Conservation (phyloP, 2,113 vertebrate species). For the Hydrochoerus hydrochaeris region DNA sequence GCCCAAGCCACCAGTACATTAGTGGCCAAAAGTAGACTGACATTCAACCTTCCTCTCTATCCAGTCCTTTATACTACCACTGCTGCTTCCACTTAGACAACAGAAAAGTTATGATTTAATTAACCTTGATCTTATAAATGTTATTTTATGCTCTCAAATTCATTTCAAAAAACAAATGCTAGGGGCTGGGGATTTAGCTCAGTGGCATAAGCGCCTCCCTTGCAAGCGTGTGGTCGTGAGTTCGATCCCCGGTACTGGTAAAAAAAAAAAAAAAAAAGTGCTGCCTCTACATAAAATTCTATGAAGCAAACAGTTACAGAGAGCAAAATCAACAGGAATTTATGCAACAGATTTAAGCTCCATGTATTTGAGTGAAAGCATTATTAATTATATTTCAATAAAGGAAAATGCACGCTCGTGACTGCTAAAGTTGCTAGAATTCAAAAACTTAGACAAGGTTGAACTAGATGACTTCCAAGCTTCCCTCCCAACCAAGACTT, state of each 20-base stretch:
- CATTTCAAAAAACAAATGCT: conserved; percentile 30
- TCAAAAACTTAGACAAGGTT: background rate
- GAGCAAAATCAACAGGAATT: conserved; percentile 9
- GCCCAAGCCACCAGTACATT: background rate
- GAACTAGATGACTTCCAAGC: background rate
- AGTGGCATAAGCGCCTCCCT: too few species aligned
- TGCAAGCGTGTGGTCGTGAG: too few species aligned
- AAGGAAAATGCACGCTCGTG: background rate
- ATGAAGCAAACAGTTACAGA: background rate
- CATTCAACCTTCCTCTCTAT: background rate
- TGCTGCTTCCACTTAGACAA: background rate
- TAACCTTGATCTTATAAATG: background rate
- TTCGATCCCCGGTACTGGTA: too few species aligned
- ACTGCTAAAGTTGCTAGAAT: background rate
- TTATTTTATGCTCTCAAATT: background rate
- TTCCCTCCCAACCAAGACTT: conserved; percentile 14
- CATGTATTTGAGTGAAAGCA: background rate
- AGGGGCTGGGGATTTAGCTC: too few species aligned
- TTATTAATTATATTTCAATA: background rate
- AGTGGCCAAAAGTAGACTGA: background rate
- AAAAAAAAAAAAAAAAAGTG: too few species aligned
- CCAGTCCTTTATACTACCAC: background rate
- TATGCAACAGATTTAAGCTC: background rate
- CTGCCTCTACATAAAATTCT: background rate
- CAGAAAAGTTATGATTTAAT: background rate